A percentile compares a stretch with the other conserved stretches of the same genome.
phyloP scores from a whole-genome alignment of 2,797 vertebrate species.

The Trachurus trachurus region DNA sequence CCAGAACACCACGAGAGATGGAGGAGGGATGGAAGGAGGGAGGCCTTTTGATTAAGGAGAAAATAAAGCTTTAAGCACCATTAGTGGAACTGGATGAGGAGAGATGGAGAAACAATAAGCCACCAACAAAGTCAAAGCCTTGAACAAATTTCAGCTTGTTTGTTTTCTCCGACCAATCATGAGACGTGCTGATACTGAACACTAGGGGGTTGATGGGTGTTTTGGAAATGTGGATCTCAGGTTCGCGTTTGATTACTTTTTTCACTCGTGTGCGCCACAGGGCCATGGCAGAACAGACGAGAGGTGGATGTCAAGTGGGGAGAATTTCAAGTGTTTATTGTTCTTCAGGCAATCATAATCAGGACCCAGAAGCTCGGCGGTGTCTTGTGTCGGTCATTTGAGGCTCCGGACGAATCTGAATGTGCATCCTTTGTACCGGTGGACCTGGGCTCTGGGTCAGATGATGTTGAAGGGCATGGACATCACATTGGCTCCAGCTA shows the following conservation, averaged over 20 bases:
- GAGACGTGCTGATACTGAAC: background rate
- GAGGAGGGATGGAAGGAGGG: no score
- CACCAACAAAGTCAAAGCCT: constrained; percentile 8
- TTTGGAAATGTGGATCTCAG: constrained; percentile 17
- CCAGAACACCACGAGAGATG: constrained; percentile 4
- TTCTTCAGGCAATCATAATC: constrained; percentile 10
- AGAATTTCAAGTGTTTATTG: constrained; percentile 5
- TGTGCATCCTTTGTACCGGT: background rate
- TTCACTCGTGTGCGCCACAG: background rate
- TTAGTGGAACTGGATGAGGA: constrained; percentile 5
- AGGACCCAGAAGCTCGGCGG: background rate
- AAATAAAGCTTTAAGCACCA: constrained; percentile 2
- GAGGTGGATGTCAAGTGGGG: constrained; percentile 7
- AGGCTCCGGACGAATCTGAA: background rate
- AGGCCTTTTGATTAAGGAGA: constrained; percentile 23
- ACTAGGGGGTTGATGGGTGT: constrained; percentile 31
- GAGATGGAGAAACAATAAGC: background rate
- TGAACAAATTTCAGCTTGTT: constrained; percentile 12
- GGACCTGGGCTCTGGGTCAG: background rate
- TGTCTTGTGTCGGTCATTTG: background rate
- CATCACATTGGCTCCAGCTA: no score
- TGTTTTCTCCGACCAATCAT: constrained; percentile 21
- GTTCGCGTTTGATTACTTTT: constrained; percentile 27
- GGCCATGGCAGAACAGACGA: background rate
- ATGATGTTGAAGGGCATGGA: background rate